Evolutionary conservation across 2,888 invertebrate species (phyloP).

Genomic region (Dysmachus trigonus): DNA sequence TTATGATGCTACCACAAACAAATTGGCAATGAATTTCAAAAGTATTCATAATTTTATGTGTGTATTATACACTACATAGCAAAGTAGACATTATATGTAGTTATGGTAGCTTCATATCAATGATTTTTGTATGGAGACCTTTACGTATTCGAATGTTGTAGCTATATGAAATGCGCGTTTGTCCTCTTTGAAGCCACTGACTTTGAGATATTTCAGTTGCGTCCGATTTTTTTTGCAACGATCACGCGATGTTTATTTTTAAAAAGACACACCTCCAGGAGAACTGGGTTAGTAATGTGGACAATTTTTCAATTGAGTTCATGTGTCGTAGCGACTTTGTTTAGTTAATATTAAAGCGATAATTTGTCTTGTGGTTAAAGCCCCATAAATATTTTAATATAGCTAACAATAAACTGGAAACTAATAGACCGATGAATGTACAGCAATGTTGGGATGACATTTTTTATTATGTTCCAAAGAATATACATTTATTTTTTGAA

Average conservation of each 20-base stretch:
- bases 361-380: too few relatives aligned
- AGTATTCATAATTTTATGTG: background rate
- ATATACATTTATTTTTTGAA: too few relatives aligned
- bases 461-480: too few relatives aligned
- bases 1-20: background rate
- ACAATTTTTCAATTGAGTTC: background rate
- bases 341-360: background rate
- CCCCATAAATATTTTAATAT: background rate
- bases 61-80: background rate
- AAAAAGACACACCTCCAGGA: background rate
- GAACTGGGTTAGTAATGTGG: background rate
- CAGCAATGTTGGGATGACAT: too few relatives aligned
- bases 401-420: background rate
- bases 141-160: background rate
- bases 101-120: background rate
- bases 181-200: background rate
- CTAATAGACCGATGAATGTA: too few relatives aligned
- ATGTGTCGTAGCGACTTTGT: background rate
- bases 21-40: background rate
- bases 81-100: background rate
- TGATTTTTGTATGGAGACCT: background rate
- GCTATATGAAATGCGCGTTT: background rate
- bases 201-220: background rate
- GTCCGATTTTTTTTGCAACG: background rate
- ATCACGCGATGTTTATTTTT: conserved; percentile 9